Base-by-base conservation (phyloP, 2,888 invertebrate species). In the Frankliniella fusca region DNA sequence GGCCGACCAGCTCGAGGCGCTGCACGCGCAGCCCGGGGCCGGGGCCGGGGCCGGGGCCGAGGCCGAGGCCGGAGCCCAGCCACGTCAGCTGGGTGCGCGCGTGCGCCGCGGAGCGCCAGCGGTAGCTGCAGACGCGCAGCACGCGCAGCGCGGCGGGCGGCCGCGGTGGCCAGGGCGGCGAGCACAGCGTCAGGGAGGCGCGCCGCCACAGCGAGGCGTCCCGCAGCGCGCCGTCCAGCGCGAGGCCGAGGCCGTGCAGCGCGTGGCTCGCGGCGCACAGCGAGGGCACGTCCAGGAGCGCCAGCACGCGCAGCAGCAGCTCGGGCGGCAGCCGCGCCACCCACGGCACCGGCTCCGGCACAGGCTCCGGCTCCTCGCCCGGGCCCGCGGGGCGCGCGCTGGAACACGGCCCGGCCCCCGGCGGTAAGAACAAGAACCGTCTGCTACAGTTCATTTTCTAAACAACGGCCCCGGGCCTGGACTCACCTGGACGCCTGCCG, bases 61-160 rank as follows among this genome's bases (percentile, higher is more conserved):
- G n/a, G n/a, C n/a, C n/a, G n/a, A n/a, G 70, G 23, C 70, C 27
- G 23, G 8, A 11, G 27, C 23, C 27, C 70, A 76, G 70, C 70
- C 70, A 76, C 23, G 70, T 9, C 23, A 76, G 27, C 70, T n/a
- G 23, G 70, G 23, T 11, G 70, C 70, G 70, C 11, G 70, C 70
- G 70, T 76, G 70, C 23, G 10, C 8, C 23, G 27, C 27, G 11
- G 70, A 76, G 23, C 27, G 70, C 70, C 70, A 76, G 70, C 70
- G 70, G 70, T 76, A 76, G 70, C 70, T 76, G 70, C 70, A 76
- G 23, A 76, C 23, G 23, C 70, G 70, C 70, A 76, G 70, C 23
- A 10, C 27, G 70, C 27, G 70, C 27, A 76, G 70, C 7, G 70
- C 70, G 70, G 70, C 70, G 27, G 70, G 70, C 27, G 70, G 70